Evolutionary conservation across 2,888 invertebrate species (phyloP).

Genomic region (Marasmarcha lunaedactyla): DNA sequence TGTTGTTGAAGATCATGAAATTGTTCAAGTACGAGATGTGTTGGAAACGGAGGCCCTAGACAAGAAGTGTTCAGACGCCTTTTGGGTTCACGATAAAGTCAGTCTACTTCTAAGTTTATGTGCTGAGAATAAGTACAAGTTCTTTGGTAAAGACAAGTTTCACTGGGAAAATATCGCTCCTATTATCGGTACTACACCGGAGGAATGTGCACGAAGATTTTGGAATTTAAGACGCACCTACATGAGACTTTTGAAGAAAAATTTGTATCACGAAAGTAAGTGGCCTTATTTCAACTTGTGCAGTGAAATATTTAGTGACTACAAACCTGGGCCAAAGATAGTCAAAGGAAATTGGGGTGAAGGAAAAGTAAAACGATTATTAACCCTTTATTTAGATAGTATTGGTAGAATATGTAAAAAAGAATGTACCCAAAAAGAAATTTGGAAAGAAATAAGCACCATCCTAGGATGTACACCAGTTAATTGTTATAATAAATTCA

Average conservation of each 20-base stretch:
- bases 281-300: conserved; percentile 52
- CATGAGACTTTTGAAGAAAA: conserved; percentile 46
- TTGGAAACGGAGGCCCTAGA: too few relatives aligned
- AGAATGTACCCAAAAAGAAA: conserved; percentile 42
- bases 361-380: conserved; percentile 35
- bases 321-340: conserved; percentile 34
- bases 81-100: conserved; percentile 52
- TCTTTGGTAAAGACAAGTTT: conserved; percentile 29
- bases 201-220: conserved; percentile 50
- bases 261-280: conserved; percentile 46
- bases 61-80: conserved; percentile 20
- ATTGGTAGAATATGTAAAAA: conserved; percentile 36
- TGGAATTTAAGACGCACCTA: conserved; percentile 48
- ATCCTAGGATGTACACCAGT: conserved; percentile 45
- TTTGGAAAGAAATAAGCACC: conserved; percentile 54
- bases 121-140: conserved; percentile 34
- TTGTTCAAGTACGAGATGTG: neutral
- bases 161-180: conserved; percentile 40
- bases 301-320: conserved; percentile 53
- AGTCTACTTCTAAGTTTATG: conserved; percentile 42
- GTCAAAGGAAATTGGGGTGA: conserved; percentile 52
- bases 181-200: conserved; percentile 34
- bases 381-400: conserved; percentile 48
- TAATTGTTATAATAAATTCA: conserved; percentile 57
- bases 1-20: neutral